Conservation (phyloP, 2,888 invertebrate species). For the Temnothorax rugatulus region DNA sequence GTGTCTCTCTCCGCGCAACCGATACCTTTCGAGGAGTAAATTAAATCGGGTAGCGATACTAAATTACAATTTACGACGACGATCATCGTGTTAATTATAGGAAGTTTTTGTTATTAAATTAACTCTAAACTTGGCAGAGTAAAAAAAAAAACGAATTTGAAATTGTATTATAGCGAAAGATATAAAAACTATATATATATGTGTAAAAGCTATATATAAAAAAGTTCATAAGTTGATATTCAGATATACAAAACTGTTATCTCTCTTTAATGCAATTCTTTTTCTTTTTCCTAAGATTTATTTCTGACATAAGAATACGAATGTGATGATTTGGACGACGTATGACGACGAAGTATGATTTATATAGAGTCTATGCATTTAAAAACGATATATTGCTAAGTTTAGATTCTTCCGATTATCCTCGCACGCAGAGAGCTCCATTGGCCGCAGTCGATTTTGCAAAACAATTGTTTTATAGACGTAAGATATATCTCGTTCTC, state of each 20-base stretch:
- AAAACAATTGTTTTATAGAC: too few relatives aligned
- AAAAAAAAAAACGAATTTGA: not conserved
- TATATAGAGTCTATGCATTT: not conserved
- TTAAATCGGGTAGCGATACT: not conserved
- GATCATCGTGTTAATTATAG: slow-evolving; percentile 11
- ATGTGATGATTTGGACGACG: slow-evolving; percentile 26
- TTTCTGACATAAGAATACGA: slow-evolving; percentile 25
- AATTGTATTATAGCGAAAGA: slow-evolving; percentile 21
- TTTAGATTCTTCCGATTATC: too few relatives aligned
- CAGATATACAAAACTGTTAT: slow-evolving; percentile 5
- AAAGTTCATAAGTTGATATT: not conserved
- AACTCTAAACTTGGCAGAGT: slow-evolving; percentile 46
- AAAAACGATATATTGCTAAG: too few relatives aligned
- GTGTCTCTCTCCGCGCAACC: too few relatives aligned
- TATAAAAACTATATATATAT: not conserved
- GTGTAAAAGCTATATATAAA: slow-evolving; percentile 32
- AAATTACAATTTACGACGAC: not conserved
- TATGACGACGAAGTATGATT: slow-evolving; percentile 24
- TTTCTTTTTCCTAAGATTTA: slow-evolving; percentile 11
- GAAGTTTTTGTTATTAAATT: not conserved
- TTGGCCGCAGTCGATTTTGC: too few relatives aligned
- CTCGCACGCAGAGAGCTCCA: too few relatives aligned
- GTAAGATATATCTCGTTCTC: too few relatives aligned
- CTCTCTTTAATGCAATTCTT: not conserved
- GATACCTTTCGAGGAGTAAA: too few relatives aligned